These are phyloP conservation scores for Thalassophryne amazonica DNA, from an alignment of 2,797 vertebrate genomes.

Conservation along the genomic window DNA sequence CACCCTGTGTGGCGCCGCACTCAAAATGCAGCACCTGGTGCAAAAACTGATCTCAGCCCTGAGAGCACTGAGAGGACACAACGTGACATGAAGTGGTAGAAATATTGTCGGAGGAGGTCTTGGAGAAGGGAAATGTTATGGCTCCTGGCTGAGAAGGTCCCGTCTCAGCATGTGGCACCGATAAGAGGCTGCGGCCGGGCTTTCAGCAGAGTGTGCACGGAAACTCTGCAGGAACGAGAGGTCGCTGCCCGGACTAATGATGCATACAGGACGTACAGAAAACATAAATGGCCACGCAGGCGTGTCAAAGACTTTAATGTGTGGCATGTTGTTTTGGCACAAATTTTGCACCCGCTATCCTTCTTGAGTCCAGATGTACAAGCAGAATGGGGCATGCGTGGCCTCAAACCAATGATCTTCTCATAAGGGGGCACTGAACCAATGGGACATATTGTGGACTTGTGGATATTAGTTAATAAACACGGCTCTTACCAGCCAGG, in stretches of 20 bases:
- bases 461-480: no score
- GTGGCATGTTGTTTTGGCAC: no score
- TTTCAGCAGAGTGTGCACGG: conserved; percentile 43
- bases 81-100: conserved; percentile 13
- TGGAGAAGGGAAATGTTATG: conserved; percentile 20
- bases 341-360: no score
- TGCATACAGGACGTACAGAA: conserved; percentile 15
- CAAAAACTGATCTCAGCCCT: background rate
- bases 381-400: no score
- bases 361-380: no score
- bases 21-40: conserved; percentile 12
- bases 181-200: conserved; percentile 52
- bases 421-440: no score
- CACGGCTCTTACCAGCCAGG: conserved; percentile 88
- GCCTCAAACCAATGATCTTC: no score
- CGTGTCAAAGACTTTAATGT: no score
- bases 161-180: conserved; percentile 64
- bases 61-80: background rate
- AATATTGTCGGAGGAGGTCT: conserved; percentile 2
- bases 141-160: conserved; percentile 29
- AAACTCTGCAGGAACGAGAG: conserved; percentile 37
- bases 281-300: conserved; percentile 12
- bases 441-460: no score
- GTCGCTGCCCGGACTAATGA: conserved; percentile 21
- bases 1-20: background rate